A percentile compares a stretch with the other conserved stretches of the same genome.
Conservation (phyloP, 2,888 invertebrate species). For the Camponotus fellah region DNA sequence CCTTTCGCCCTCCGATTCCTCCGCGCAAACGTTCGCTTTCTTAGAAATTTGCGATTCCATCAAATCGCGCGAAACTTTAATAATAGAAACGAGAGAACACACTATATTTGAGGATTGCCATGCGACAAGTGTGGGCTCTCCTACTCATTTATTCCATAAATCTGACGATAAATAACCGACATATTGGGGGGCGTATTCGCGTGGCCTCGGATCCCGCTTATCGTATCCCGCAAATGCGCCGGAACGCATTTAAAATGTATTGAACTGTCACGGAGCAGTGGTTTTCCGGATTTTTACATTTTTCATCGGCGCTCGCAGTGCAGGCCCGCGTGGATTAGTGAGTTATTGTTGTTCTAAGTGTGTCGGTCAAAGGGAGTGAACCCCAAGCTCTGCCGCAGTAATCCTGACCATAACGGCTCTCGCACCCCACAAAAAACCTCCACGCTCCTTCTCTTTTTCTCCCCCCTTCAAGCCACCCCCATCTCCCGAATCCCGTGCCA, state of each 20-base stretch:
- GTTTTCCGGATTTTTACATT: slow-evolving; percentile 85
- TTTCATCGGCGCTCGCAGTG: slow-evolving; percentile 81
- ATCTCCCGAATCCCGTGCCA: slow-evolving; percentile 22
- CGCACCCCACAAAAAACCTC: slow-evolving; percentile 42
- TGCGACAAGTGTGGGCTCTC: slow-evolving; percentile 41
- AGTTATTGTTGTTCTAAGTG: slow-evolving; percentile 81
- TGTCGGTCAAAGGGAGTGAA: slow-evolving; percentile 75
- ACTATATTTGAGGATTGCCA: slow-evolving; percentile 54
- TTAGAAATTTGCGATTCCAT: slow-evolving; percentile 35
- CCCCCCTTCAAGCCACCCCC: neutral
- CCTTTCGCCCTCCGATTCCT: neutral
- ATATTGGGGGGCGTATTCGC: slow-evolving; percentile 77
- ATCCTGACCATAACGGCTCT: slow-evolving; percentile 74
- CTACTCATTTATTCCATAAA: slow-evolving; percentile 85
- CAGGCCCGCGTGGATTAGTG: slow-evolving; percentile 81
- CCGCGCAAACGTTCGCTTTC: neutral
- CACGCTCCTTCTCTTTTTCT: neutral
- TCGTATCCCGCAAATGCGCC: slow-evolving; percentile 83
- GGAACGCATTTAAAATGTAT: slow-evolving; percentile 86
- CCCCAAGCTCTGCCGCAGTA: slow-evolving; percentile 65
- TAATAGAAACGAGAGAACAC: slow-evolving; percentile 74
- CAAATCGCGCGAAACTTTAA: slow-evolving; percentile 68
- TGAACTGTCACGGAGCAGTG: slow-evolving; percentile 84
- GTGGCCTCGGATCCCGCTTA: slow-evolving; percentile 70
- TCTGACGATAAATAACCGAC: slow-evolving; percentile 85